Evolutionary conservation across 1,140 invertebrate genomes (phyloP).

Genomic region (Ips nitidus): DNA sequence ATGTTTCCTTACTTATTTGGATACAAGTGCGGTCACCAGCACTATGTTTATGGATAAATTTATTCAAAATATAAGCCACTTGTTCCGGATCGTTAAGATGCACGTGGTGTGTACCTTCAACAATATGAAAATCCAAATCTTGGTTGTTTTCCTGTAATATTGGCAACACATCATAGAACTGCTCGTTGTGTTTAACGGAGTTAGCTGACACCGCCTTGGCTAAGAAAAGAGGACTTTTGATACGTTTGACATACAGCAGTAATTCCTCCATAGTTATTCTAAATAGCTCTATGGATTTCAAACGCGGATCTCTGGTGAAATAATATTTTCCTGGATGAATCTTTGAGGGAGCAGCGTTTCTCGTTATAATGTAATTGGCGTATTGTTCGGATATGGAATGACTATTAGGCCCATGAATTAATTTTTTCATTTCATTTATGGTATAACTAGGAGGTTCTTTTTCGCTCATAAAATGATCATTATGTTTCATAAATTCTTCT

Average conservation of each 20-base stretch:
- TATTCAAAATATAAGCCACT: slow-evolving; percentile 56
- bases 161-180: slow-evolving; percentile 58
- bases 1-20: neutral
- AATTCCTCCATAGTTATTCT: slow-evolving; percentile 46
- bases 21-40: slow-evolving; percentile 18
- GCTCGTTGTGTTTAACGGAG: slow-evolving; percentile 52
- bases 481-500: slow-evolving; percentile 55
- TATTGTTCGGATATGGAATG: slow-evolving; percentile 40
- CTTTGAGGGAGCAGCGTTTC: slow-evolving; percentile 58
- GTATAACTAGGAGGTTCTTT: slow-evolving; percentile 62
- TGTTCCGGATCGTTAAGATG: slow-evolving; percentile 71
- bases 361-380: slow-evolving; percentile 55
- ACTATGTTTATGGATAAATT: slow-evolving; percentile 60
- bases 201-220: slow-evolving; percentile 59
- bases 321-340: slow-evolving; percentile 61
- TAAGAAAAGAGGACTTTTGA: slow-evolving; percentile 41
- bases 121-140: slow-evolving; percentile 61
- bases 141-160: slow-evolving; percentile 57
- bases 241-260: slow-evolving; percentile 44
- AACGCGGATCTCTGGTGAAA: slow-evolving; percentile 55
- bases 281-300: slow-evolving; percentile 38
- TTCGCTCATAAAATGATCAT: slow-evolving; percentile 49
- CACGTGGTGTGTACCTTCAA: slow-evolving; percentile 72
- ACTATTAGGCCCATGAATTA: slow-evolving; percentile 32
- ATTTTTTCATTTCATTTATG: slow-evolving; percentile 57